These are phyloP conservation scores for Alosa alosa DNA, from an alignment of 2,113 vertebrate species.

Conservation along the genomic window DNA sequence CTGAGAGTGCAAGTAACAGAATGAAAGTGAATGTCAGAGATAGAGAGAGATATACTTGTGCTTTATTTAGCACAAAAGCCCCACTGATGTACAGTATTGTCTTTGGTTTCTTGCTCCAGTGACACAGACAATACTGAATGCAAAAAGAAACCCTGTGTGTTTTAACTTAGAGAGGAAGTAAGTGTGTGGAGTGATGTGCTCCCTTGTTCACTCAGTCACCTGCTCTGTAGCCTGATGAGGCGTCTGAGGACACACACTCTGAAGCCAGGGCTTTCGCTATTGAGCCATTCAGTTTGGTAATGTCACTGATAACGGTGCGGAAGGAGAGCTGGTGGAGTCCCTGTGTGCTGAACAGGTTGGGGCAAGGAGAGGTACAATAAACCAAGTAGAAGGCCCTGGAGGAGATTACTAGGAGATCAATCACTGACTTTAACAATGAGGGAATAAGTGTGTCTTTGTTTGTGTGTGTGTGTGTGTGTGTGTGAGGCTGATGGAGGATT, in stretches of 20 bases:
- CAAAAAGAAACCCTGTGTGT: not conserved
- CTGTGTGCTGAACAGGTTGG: not conserved
- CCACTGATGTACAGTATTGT: not conserved
- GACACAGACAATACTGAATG: not conserved
- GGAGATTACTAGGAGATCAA: not conserved
- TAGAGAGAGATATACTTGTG: not conserved
- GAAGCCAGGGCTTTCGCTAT: not conserved
- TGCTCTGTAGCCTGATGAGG: not conserved
- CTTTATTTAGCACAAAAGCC: not conserved
- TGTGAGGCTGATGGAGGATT: not conserved
- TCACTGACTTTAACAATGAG: not conserved
- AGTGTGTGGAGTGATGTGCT: not conserved
- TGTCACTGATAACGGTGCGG: not conserved
- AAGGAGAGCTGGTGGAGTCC: not conserved
- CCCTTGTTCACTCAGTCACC: no score
- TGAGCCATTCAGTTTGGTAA: not conserved
- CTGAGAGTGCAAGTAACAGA: not conserved
- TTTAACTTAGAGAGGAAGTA: not conserved
- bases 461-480: slow-evolving; percentile 1
- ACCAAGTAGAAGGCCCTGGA: not conserved
- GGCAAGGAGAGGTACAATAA: not conserved
- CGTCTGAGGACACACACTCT: not conserved
- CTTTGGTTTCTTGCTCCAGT: not conserved
- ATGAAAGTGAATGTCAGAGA: not conserved
- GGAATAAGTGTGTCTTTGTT: not conserved